phyloP scores from a whole-genome alignment of 1,140 invertebrate genomes.

The Hyles euphorbiae region DNA sequence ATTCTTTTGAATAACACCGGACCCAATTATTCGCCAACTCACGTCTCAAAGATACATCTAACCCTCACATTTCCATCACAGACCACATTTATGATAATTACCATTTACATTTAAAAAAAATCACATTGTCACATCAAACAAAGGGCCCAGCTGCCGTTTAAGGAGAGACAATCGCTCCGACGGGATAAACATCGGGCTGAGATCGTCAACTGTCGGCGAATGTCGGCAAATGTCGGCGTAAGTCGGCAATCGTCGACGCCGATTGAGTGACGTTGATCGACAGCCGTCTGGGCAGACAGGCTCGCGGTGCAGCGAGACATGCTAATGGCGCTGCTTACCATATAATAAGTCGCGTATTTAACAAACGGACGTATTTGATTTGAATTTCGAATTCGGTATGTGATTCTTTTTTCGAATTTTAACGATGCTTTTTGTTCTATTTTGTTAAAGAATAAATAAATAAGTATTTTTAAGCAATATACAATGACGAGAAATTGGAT shows the following conservation, averaged over 20 bases:
- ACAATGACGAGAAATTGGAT: too few relatives aligned
- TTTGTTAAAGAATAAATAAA: too few relatives aligned
- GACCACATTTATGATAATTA: conserved; percentile 58
- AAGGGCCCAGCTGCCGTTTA: conserved; percentile 56
- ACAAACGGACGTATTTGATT: conserved; percentile 24
- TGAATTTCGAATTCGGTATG: conserved; percentile 14
- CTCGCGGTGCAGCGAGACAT: conserved; percentile 44
- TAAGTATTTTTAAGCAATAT: too few relatives aligned
- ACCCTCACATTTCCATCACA: conserved; percentile 23
- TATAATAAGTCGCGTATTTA: conserved; percentile 61
- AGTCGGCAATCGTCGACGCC: conserved; percentile 13
- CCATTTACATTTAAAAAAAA: conserved; percentile 49
- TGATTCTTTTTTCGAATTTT: conserved; percentile 4
- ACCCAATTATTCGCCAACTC: too few relatives aligned
- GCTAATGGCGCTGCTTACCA: conserved; percentile 64
- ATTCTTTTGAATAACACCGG: too few relatives aligned
- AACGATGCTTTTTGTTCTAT: too few relatives aligned
- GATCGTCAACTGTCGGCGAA: conserved; percentile 37
- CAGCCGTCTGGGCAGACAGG: conserved; percentile 34
- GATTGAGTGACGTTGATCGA: conserved; percentile 56
- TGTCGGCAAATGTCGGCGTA: conserved; percentile 21
- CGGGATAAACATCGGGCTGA: conserved; percentile 51
- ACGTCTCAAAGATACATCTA: too few relatives aligned
- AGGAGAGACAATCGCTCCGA: conserved; percentile 58
- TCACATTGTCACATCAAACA: conserved; percentile 51